Base-by-base conservation (phyloP, 1,140 invertebrate species). In the Dendrolimus punctatus region DNA sequence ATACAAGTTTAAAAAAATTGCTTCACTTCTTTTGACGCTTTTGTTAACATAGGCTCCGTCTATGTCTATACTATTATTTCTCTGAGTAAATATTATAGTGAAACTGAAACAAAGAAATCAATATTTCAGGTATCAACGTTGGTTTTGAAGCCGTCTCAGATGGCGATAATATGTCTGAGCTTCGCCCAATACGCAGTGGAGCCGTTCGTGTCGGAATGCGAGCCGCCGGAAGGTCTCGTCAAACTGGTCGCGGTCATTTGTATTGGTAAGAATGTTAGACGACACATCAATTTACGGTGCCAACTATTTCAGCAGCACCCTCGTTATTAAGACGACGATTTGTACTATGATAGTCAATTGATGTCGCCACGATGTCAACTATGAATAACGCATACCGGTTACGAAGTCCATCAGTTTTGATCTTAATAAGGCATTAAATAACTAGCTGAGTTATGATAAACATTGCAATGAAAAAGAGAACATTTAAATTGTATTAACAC, bases 131-230 rank as follows among this genome's bases (percentile, higher is more conserved):
- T 88, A 51, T 95, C 94, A 44, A 95, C 96, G 41, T 89, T 98
- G 68, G 93, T 98, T 50, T 89, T 98, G 53, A 98, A 98, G 87
- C 95, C 96, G 50, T 95, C 95, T 41, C 96, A 97, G 83, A 94
- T 96, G 92, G 95, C 95, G 54, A 97, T 98, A 71, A 97, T 98
- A 71, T 95, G 94, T 72, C 87, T 98, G 60, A 97, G 96, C 61
- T 98, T 98, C 88, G 95, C 96, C 39, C 94, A 98, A 79, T 98
- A 99, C 80, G 93, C 95, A 38, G 94, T 96, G n/a, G 94, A 96
- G 69, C 95, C 96, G 7, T 97, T 98, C 77, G 93, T 95, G 53
- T 89, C 91, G 9, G 93, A 95, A 74, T 97, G 94, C 73, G 91
- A 94, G 73, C 93, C 94, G 46, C 94, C 94, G 1, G 83, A 90